Evolutionary conservation across 2,888 invertebrate genomes (phyloP).

Genomic region (Apamea monoglypha): DNA sequence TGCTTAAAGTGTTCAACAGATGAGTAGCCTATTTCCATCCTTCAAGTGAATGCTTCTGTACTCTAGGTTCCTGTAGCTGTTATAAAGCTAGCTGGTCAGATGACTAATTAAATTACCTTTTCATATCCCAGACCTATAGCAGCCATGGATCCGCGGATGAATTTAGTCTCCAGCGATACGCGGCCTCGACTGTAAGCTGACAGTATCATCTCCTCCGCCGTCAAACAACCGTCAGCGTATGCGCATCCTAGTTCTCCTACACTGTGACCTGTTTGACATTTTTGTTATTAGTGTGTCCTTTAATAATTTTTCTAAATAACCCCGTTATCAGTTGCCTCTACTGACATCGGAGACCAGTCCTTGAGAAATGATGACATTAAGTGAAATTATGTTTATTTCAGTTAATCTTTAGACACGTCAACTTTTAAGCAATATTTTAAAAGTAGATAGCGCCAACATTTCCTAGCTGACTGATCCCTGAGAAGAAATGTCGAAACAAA

Average conservation of each 20-base stretch:
- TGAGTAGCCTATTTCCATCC: not conserved
- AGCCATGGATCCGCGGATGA: constrained; percentile 96
- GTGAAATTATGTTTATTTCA: too few species aligned
- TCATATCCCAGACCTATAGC: constrained; percentile 93
- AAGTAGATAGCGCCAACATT: not conserved
- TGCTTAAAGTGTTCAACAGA: not conserved
- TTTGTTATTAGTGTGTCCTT: not conserved
- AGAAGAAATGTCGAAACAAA: not conserved
- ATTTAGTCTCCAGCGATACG: constrained; percentile 93
- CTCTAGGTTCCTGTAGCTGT: not conserved
- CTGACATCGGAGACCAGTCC: not conserved
- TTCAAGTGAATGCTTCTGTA: not conserved
- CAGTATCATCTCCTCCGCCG: constrained; percentile 95
- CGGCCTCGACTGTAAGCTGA: constrained; percentile 85
- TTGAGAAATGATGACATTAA: too few species aligned
- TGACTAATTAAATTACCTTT: constrained; percentile 34
- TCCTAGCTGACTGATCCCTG: not conserved
- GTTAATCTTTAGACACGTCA: too few species aligned
- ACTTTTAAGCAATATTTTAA: not conserved
- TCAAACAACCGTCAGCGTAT: constrained; percentile 97
- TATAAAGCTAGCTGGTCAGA: not conserved
- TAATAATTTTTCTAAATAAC: not conserved
- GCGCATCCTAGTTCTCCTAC: constrained; percentile 98
- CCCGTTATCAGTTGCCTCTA: not conserved
- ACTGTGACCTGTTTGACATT: constrained; percentile 93